Evolutionary conservation across 2,888 invertebrate genomes (phyloP).

Genomic region (Apamea sordens): DNA sequence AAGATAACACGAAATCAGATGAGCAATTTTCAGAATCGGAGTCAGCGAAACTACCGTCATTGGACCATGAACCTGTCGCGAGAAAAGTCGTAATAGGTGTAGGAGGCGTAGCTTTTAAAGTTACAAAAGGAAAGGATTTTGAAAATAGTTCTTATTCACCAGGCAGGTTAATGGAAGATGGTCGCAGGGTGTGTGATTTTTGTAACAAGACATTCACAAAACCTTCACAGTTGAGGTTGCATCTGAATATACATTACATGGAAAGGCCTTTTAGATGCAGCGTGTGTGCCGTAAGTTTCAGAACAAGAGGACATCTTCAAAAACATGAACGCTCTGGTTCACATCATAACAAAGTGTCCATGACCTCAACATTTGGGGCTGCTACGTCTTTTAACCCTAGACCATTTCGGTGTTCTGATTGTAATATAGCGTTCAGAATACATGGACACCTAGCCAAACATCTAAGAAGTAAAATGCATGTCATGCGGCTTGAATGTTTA

Average conservation of each 20-base stretch:
- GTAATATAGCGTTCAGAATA: conserved; percentile 98
- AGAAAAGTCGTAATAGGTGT: conserved; percentile 92
- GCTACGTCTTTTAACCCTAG: conserved; percentile 97
- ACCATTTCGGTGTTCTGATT: conserved; percentile 98
- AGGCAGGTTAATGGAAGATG: conserved; percentile 92
- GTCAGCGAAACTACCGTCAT: conserved; percentile 77
- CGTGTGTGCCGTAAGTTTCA: conserved; percentile 97
- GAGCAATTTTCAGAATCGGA: conserved; percentile 78
- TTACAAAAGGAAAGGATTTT: conserved; percentile 89
- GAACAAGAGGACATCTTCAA: conserved; percentile 97
- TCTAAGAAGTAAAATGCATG: conserved; percentile 98
- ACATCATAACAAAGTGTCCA: conserved; percentile 97
- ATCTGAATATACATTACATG: conserved; percentile 98
- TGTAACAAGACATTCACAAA: conserved; percentile 98
- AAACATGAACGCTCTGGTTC: conserved; percentile 98
- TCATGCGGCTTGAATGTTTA: conserved; percentile 97
- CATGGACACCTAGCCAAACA: conserved; percentile 99
- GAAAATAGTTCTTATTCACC: conserved; percentile 86
- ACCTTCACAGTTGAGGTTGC: conserved; percentile 96
- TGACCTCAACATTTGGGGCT: conserved; percentile 96
- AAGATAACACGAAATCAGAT: conserved; percentile 81
- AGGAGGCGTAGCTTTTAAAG: conserved; percentile 91
- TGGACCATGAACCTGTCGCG: conserved; percentile 88
- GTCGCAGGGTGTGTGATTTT: conserved; percentile 94
- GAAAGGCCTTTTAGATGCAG: conserved; percentile 98